phyloP scores from a whole-genome alignment of 2,797 vertebrate genomes.

The Phoxinus dragarum region DNA sequence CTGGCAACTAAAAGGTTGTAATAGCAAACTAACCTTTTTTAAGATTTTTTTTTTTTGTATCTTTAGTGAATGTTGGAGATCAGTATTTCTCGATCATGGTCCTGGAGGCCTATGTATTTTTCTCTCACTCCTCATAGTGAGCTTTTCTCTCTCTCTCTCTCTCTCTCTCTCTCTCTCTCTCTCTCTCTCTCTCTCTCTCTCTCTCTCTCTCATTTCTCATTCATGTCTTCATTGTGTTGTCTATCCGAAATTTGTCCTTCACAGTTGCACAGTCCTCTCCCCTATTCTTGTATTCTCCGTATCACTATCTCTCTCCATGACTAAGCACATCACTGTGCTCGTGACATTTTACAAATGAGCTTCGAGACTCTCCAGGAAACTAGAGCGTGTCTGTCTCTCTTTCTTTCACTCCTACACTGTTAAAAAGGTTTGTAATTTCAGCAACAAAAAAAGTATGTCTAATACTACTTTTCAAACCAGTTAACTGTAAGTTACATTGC shows the following conservation, averaged over 20 bases:
- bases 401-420: not conserved
- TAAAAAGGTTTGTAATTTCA: not conserved
- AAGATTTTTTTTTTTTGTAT: not conserved
- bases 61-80: not conserved
- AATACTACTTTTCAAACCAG: not conserved
- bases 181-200: not conserved
- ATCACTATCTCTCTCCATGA: slow-evolving; percentile 44
- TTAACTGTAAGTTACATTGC: not conserved
- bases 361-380: slow-evolving; percentile 12
- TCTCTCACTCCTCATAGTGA: not conserved
- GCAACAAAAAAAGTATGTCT: not conserved
- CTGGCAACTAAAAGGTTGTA: not conserved
- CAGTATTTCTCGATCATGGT: not conserved
- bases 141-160: too few relatives aligned
- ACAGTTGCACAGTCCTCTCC: not conserved
- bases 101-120: not conserved
- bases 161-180: too few relatives aligned
- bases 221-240: slow-evolving; percentile 28
- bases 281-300: not conserved
- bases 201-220: not conserved
- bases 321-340: slow-evolving; percentile 54
- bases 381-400: not conserved
- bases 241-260: slow-evolving; percentile 15
- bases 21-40: not conserved
- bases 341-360: slow-evolving; percentile 33